Percentiles rank a stretch among this genome's conserved stretches.
phyloP scores from a whole-genome alignment of 2,888 invertebrate genomes.

The Torymus texanus region DNA sequence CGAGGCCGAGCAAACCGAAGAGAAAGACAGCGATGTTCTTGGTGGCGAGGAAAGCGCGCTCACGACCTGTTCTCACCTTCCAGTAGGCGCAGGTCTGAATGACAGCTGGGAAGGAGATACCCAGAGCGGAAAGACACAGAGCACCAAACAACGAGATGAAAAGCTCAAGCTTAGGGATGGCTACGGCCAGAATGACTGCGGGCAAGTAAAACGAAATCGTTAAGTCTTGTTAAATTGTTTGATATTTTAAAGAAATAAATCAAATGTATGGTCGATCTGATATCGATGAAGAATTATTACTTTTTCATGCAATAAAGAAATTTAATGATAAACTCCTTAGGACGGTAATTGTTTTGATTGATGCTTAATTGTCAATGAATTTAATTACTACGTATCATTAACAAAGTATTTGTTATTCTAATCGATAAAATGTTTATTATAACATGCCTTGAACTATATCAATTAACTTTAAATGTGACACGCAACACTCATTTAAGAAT shows the following conservation, averaged over 20 bases:
- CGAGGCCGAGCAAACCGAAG: constrained; percentile 81
- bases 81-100: constrained; percentile 91
- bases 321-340: too few species aligned
- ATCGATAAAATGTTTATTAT: too few species aligned
- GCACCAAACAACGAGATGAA: constrained; percentile 90
- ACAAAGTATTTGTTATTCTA: too few species aligned
- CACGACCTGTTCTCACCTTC: constrained; percentile 79
- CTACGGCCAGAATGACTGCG: constrained; percentile 88
- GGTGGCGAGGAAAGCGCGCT: constrained; percentile 78
- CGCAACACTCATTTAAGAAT: too few species aligned
- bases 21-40: constrained; percentile 81
- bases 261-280: too few species aligned
- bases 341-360: too few species aligned
- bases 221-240: background rate
- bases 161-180: constrained; percentile 86
- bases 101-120: constrained; percentile 92
- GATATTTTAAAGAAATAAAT: background rate
- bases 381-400: too few species aligned
- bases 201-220: constrained; percentile 57
- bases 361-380: too few species aligned
- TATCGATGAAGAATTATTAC: too few species aligned
- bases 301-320: too few species aligned
- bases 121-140: constrained; percentile 90
- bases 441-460: too few species aligned
- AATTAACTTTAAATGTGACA: too few species aligned